phyloP scores from a whole-genome alignment of 2,113 vertebrate genomes.

The Colinus virginianus region DNA sequence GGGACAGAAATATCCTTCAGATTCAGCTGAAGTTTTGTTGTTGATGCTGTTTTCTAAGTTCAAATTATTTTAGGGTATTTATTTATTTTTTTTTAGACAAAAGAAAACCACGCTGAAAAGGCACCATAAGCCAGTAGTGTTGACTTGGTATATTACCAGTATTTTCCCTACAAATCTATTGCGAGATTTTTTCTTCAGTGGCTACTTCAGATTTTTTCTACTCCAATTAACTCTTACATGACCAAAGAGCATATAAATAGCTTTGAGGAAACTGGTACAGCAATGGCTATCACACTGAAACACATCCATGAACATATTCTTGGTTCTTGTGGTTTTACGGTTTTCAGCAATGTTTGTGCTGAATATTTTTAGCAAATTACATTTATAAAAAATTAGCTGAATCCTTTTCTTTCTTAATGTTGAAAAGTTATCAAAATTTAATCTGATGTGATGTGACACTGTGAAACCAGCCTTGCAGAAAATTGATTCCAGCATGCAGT shows the following conservation, averaged over 20 bases:
- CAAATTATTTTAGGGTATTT: not conserved
- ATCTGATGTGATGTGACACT: conserved; percentile 28
- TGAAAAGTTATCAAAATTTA: conserved; percentile 25
- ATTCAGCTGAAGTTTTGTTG: not conserved
- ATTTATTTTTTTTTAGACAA: not conserved
- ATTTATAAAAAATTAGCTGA: not conserved
- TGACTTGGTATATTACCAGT: not conserved
- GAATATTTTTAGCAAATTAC: conserved; percentile 31
- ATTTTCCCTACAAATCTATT: not conserved
- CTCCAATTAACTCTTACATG: not conserved
- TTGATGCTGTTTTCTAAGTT: not conserved
- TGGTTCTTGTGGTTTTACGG: conserved; percentile 36
- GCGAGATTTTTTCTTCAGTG: not conserved
- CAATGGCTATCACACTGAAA: not conserved
- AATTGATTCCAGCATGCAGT: conserved; percentile 51
- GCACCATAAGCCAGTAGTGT: not conserved
- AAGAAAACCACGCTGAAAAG: not conserved
- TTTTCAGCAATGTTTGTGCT: conserved; percentile 7
- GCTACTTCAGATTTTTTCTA: not conserved
- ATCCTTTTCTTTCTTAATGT: conserved; percentile 7
- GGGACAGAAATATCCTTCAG: not conserved
- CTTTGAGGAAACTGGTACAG: not conserved
- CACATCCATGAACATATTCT: not conserved
- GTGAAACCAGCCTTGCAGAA: conserved; percentile 38
- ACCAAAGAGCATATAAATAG: not conserved